Percentiles rank a stretch among this genome's conserved stretches.
Conservation (phyloP, 2,888 invertebrate species). For the Helleia helle region DNA sequence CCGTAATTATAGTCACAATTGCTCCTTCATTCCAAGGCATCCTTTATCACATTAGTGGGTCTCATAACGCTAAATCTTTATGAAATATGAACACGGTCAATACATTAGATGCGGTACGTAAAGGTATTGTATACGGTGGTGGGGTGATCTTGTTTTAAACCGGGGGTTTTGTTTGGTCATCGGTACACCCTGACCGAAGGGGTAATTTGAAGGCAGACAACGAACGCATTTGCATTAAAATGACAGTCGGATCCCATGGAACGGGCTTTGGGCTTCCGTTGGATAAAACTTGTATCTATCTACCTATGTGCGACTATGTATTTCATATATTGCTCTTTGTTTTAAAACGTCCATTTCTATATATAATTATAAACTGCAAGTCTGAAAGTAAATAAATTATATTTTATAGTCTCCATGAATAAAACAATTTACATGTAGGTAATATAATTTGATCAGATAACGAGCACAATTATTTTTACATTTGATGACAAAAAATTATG, state of each 20-base stretch:
- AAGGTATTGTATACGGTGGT: conserved; percentile 35
- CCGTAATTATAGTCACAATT: conserved; percentile 64
- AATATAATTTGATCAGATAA: no score
- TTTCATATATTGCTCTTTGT: no score
- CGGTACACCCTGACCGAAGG: conserved; percentile 66
- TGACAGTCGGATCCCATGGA: conserved; percentile 52
- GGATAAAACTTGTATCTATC: conserved; percentile 43
- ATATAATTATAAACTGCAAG: no score
- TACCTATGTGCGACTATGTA: no score
- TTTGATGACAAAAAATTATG: no score
- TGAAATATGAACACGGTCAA: conserved; percentile 53
- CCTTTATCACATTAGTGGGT: conserved; percentile 56
- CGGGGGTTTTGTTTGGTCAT: conserved; percentile 65
- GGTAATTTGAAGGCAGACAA: conserved; percentile 72
- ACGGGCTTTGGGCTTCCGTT: conserved; percentile 48
- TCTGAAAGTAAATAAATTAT: no score
- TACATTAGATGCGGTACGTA: conserved; percentile 27
- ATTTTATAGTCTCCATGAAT: no score
- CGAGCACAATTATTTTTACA: no score
- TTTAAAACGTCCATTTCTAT: no score
- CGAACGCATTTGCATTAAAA: conserved; percentile 70
- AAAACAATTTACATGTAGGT: no score
- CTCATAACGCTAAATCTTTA: conserved; percentile 63
- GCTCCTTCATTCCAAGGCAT: conserved; percentile 46
- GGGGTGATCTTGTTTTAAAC: conserved; percentile 50